phyloP scores from a whole-genome alignment of 1,140 invertebrate genomes.

The Chelonus insularis region DNA sequence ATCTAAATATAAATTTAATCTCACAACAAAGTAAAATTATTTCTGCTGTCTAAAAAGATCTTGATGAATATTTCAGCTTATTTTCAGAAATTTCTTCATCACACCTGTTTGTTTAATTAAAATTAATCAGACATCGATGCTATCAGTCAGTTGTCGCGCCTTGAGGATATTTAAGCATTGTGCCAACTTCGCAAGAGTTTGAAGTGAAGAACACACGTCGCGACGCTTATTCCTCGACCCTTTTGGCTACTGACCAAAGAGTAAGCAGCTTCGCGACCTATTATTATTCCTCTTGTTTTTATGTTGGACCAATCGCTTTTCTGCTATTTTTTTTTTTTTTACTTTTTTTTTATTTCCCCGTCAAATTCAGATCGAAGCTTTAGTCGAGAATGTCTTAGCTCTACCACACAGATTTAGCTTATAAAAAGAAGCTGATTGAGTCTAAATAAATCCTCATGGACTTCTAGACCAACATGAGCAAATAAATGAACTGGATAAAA shows the following conservation, averaged over 20 bases:
- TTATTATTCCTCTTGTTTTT: constrained; percentile 30
- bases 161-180: not conserved
- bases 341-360: constrained; percentile 4
- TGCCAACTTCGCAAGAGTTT: constrained; percentile 25
- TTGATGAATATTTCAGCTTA: too few relatives aligned
- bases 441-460: not conserved
- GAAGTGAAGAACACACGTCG: constrained; percentile 13
- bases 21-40: too few relatives aligned
- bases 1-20: too few relatives aligned
- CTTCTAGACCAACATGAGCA: too few relatives aligned
- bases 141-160: not conserved
- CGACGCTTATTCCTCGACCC: constrained; percentile 25
- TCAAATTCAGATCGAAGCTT: constrained; percentile 11
- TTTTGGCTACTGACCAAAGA: constrained; percentile 31
- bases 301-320: constrained; percentile 4
- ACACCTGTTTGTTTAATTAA: not conserved
- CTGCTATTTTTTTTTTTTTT: not conserved
- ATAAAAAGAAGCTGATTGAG: not conserved
- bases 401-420: not conserved
- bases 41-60: too few relatives aligned
- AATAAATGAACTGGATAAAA: too few relatives aligned
- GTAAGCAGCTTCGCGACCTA: constrained; percentile 29
- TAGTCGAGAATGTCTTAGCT: not conserved
- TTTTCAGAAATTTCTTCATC: too few relatives aligned
- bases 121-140: not conserved